Evolutionary conservation across 2,888 invertebrate genomes (phyloP).

Genomic region (Hydropsyche betteni): DNA sequence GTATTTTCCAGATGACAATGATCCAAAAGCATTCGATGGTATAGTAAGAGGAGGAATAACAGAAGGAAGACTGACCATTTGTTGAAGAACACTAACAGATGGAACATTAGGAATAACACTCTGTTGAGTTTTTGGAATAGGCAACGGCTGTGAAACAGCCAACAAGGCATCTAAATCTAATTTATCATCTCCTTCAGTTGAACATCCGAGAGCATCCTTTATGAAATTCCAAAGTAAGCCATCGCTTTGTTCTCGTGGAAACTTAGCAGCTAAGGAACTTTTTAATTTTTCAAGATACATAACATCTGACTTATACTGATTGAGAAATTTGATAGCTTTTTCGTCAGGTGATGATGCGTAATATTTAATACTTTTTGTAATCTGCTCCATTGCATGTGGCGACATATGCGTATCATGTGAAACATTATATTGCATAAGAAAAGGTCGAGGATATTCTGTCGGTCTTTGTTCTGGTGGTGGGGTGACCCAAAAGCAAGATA

Average conservation of each 20-base stretch:
- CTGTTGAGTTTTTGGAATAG: conserved; percentile 60
- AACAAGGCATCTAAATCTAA: conserved; percentile 69
- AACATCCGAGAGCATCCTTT: conserved; percentile 76
- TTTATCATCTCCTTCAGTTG: conserved; percentile 73
- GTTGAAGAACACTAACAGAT: conserved; percentile 64
- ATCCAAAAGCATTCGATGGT: conserved; percentile 60
- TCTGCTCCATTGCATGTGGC: conserved; percentile 83
- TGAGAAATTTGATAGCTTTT: conserved; percentile 62
- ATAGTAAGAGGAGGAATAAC: conserved; percentile 65
- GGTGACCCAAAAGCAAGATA: conserved; percentile 92
- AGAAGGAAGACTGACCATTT: conserved; percentile 65
- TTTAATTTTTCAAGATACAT: conserved; percentile 88
- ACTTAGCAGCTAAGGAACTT: conserved; percentile 80
- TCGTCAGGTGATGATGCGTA: conserved; percentile 71
- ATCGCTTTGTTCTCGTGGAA: conserved; percentile 82
- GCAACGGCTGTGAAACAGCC: conserved; percentile 68
- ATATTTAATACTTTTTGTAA: conserved; percentile 85
- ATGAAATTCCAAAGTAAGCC: conserved; percentile 82
- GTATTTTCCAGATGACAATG: conserved; percentile 66
- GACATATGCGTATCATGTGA: conserved; percentile 83
- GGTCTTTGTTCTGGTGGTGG: conserved; percentile 95
- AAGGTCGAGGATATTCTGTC: conserved; percentile 91
- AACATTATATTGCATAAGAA: conserved; percentile 87
- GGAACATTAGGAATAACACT: conserved; percentile 63
- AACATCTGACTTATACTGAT: conserved; percentile 75